Base-by-base conservation (phyloP, 2,113 vertebrate genomes). In the Nothobranchius kuhntae region DNA sequence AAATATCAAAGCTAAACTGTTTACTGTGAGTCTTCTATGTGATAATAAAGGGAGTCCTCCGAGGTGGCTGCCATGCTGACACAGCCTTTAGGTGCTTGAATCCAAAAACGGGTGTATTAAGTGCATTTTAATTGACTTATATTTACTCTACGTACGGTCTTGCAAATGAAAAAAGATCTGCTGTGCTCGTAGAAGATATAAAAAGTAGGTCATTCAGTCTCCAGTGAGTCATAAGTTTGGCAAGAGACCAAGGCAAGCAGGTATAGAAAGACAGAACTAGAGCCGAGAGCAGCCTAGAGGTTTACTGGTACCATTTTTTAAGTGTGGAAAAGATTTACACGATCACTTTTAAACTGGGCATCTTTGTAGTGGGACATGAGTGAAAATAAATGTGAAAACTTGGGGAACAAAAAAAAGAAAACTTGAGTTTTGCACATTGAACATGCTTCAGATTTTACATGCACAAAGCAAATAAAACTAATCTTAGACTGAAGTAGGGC, bases 121-220 rank as follows among this genome's bases (percentile, higher is more conserved):
- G 75, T 85, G 71, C 56, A 79, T 86, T 88, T 89, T 84, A 87
- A 89, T 90, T 82, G 77, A 86, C 81, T 86, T 84, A 77, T 82
- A 86, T 91, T 91, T 89, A 91, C 71, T 79, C 68, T 84, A 74
- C 71, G 76, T 65, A 89, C 88, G 84, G 78, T 82, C 86, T 76
- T 78, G 75, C 71, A 86, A 89, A 92, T 78, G 84, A 84, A 75
- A 87, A 86, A 78, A 55, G 57, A 85, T 82, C 77, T 81, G 82
- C 85, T 88, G 90, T 87, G 86, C 87, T 91, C 86, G 78, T 89
- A 45, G 73, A 92, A 89, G 89, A 89, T 72, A 73, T 82, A 71
- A 77, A 91, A 93, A 92, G 88, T 92, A 93, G 92, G 92, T 93
- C 92, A 92, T 68, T 65, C 78, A 79, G 91, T 91, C 91, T 93